Base-by-base conservation (phyloP, 2,888 invertebrate genomes). In the Cerceris ruficornis region DNA sequence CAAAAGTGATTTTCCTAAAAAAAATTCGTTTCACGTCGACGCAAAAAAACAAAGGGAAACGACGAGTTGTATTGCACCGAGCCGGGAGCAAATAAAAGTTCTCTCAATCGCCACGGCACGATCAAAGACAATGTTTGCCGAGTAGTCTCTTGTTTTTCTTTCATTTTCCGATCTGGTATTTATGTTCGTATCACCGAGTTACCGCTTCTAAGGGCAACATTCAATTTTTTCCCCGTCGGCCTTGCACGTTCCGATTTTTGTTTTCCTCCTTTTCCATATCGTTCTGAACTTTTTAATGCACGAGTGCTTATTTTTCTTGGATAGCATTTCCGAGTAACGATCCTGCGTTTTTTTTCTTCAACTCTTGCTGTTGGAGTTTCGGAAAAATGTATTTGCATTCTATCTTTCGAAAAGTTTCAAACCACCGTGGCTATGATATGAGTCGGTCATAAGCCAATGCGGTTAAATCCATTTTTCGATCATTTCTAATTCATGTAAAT, bases 141-240 rank as follows among this genome's bases (percentile, higher is more conserved):
- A 57, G 57, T 57, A 57, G 28, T 28, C 17, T 57, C 17, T 57
- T 57, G 57, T 57, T 28, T 57, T 57, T 17, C 57, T 57, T 57
- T 57, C 57, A 15, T 57, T 57, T 57, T n/a, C 28, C 57, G 17
- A 7, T 7, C 28, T 2, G 7, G 17, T 39, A 57, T 57, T 57
- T 28, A 28, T 57, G 7, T 11, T 17, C 57, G 17, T 57, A 57
- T 52, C 57, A 11, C n/a, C 57, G 57, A 17, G 57, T 28, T 57
- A 28, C 57, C 17, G 57, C 4, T 57, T 28, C 17, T 57, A 57
- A 57, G 28, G 28, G 7, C 0, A 2, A 57, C 7, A 9, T 7
- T 17, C 28, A 15, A 8, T 57, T 57, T 57, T n/a, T 57, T 39
- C n/a, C n/a, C 15, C 14, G 8, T 7, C 57, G 57, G 28, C 28